Base-by-base conservation (phyloP, 2,113 vertebrate genomes). In the Pungitius pungitius region DNA sequence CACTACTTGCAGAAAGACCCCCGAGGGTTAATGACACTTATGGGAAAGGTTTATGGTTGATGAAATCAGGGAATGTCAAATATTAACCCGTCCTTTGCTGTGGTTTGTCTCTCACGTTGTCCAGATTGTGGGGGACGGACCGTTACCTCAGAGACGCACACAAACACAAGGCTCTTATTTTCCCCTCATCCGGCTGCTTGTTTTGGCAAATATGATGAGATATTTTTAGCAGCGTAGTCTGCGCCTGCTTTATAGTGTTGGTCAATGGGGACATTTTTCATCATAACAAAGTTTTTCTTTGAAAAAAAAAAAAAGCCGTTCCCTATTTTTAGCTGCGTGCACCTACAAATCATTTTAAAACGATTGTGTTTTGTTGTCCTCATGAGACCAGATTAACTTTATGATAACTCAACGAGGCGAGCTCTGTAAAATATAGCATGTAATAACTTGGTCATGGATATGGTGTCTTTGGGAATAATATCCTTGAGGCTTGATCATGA, bases 21-120 rank as follows among this genome's bases (percentile, higher is more conserved):
- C 75, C 1, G 58, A 83, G 89, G 91, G 80, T 88, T 83, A 84
- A 86, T 80, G 83, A 78, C 79, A 83, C 83, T 79, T 84, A 87
- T 88, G 88, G 92, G 87, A 93, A 93, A 88, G 89, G 81, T n/a
- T n/a, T 73, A 72, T 27, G 82, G 74, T 78, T 90, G 84, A 78
- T 91, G 83, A 90, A 91, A 93, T 90, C 78, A 79, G 82, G 88
- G 92, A 91, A 90, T 88, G 80, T 88, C 80, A 88, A 86, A 66
- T 70, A 83, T 78, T 61, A 26, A 55, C 71, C 67, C 9, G 54
- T 73, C 63, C 35, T 43, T 80, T 18, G 43, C 68, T 86, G 69
- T 39, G 69, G 66, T 70, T n/a, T 69, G 51, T 33, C 33, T 67
- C 75, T 33, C 52, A 15, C 73, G 49, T 49, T 69, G 68, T 72